Conservation (phyloP, 37 sponge, comb jelly and placozoan genomes). For the Sycon ciliatum region DNA sequence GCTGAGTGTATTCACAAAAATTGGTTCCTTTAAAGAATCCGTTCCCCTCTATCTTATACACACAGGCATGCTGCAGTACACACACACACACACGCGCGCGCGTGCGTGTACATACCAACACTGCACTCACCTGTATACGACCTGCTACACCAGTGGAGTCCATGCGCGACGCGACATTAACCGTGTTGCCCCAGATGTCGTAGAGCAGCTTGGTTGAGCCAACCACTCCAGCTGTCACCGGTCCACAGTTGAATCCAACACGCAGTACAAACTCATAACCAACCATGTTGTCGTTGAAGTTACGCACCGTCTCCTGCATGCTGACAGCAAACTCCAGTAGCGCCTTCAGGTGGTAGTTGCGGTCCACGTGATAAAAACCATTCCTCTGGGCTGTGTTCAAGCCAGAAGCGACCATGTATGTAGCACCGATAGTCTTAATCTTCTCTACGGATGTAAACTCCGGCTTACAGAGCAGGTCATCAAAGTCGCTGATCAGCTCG, state of each 20-base stretch:
- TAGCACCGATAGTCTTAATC: conserved; percentile 82
- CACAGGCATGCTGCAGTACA: no score
- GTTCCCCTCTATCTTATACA: no score
- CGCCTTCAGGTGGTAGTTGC: no score
- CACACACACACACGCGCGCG: no score
- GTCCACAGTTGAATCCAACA: conserved; percentile 76
- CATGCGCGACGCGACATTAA: conserved; percentile 92
- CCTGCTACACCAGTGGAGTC: conserved; percentile 73
- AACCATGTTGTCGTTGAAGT: not conserved
- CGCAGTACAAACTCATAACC: not conserved
- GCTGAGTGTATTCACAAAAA: no score
- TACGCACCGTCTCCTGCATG: conserved; percentile 46
- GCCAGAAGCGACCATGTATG: conserved; percentile 86
- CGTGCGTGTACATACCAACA: no score
- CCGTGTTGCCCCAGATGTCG: conserved; percentile 96
- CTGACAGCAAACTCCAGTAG: conserved; percentile 71
- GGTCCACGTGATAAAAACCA: no score
- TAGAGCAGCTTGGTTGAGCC: conserved; percentile 82
- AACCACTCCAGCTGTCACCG: conserved; percentile 87
- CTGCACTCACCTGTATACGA: conserved; percentile 81
- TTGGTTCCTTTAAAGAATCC: no score
- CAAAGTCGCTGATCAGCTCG: conserved; percentile 59
- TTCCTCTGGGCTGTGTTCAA: no score
- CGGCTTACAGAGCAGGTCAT: no score
- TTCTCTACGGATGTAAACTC: conserved; percentile 58